Conservation (phyloP, 2,888 invertebrate genomes). For the Drosophila histrio region DNA sequence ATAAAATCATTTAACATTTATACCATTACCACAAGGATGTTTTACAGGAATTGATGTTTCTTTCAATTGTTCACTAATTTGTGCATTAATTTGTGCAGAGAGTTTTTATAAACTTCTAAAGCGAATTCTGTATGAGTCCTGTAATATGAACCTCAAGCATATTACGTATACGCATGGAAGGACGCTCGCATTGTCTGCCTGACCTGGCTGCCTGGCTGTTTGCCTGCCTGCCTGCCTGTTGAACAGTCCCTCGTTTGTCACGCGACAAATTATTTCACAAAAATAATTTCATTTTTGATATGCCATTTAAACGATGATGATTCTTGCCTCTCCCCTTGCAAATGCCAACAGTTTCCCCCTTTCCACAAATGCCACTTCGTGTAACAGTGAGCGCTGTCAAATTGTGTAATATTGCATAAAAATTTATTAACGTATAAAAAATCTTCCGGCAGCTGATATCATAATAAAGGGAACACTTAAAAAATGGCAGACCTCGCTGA, state of each 20-base stretch:
- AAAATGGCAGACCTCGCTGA: constrained; percentile 56
- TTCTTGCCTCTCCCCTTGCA: constrained; percentile 12
- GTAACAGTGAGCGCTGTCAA: constrained; percentile 38
- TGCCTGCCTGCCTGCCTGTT: constrained; percentile 55
- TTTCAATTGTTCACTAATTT: too few relatives aligned
- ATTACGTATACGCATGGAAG: constrained; percentile 57
- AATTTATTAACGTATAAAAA: constrained; percentile 76
- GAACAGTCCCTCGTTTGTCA: constrained; percentile 63
- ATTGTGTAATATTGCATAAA: constrained; percentile 78
- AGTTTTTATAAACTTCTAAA: constrained; percentile 14
- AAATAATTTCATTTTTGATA: constrained; percentile 76
- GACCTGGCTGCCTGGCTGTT: constrained; percentile 1
- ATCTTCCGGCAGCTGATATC: constrained; percentile 73
- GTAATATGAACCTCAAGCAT: not conserved
- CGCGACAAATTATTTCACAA: constrained; percentile 73
- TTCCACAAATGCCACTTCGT: not conserved
- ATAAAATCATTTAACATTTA: not conserved
- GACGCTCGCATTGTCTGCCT: constrained; percentile 20
- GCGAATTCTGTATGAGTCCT: constrained; percentile 13
- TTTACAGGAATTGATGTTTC: too few relatives aligned
- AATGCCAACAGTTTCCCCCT: not conserved
- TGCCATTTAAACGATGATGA: constrained; percentile 67
- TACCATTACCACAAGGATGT: too few relatives aligned
- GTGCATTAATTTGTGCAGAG: constrained; percentile 27
- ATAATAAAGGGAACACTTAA: constrained; percentile 79